Evolutionary conservation across 2,113 vertebrate species (phyloP).

Genomic region (Boulengeromyrus knoepffleri): DNA sequence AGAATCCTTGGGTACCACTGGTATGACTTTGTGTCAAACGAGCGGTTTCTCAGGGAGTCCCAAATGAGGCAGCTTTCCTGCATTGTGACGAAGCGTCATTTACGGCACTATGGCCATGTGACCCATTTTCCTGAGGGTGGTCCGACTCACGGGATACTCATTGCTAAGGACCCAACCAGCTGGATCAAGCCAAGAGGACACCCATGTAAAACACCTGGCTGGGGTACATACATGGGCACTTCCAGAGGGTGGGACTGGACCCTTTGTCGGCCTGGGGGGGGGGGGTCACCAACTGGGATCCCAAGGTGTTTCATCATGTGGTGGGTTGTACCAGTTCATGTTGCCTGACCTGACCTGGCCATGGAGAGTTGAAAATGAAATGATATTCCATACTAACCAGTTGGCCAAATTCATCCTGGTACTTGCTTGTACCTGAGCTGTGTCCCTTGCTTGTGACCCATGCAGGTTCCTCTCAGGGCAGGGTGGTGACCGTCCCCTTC

Average conservation of each 20-base stretch:
- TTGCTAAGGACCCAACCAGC: background rate
- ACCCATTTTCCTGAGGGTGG: background rate
- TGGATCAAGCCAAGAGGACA: background rate
- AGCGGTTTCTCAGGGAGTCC: background rate
- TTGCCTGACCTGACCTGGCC: background rate
- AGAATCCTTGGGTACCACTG: background rate
- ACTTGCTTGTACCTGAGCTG: background rate
- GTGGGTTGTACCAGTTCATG: background rate
- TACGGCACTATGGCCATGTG: background rate
- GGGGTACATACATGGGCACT: background rate
- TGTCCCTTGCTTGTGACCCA: background rate
- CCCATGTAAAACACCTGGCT: background rate
- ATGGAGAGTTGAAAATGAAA: background rate
- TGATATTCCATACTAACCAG: background rate
- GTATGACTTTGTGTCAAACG: background rate
- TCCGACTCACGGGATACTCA: background rate
- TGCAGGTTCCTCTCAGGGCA: conserved; percentile 14
- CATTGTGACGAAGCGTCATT: background rate
- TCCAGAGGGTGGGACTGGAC: background rate
- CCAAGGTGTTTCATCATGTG: background rate
- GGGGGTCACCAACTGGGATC: background rate
- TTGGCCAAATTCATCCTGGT: background rate
- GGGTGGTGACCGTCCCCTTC: conserved; percentile 20
- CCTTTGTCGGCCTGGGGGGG: background rate
- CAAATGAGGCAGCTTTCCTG: background rate